Percentiles rank a stretch among this genome's conserved stretches.
Conservation (phyloP, 2,888 invertebrate species). For the Amiota minor region DNA sequence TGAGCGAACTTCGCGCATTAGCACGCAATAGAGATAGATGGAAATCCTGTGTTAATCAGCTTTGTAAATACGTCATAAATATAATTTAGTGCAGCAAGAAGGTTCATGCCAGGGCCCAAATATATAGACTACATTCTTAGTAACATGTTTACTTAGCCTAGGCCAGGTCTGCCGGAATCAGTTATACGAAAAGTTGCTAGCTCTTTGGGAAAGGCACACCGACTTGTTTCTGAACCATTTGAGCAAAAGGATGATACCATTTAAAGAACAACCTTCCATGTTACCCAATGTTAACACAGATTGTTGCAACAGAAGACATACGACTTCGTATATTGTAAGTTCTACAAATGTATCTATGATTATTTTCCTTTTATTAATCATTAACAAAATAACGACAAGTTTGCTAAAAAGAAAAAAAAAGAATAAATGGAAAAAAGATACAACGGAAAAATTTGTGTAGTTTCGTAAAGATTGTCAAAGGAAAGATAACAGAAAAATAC, state of each 20-base stretch:
- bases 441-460: background rate
- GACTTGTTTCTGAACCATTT: background rate
- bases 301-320: background rate
- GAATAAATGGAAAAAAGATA: background rate
- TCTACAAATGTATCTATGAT: background rate
- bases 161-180: background rate
- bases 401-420: slow-evolving; percentile 3
- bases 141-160: background rate
- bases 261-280: background rate
- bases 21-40: no score
- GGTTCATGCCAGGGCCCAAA: background rate
- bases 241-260: background rate
- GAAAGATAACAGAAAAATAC: background rate
- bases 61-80: no score
- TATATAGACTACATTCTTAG: background rate
- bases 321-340: background rate
- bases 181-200: background rate
- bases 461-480: no score
- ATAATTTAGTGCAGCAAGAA: no score
- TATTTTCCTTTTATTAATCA: slow-evolving; percentile 4
- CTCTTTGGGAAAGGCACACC: background rate
- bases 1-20: no score
- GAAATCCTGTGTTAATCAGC: no score
- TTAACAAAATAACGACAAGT: background rate
- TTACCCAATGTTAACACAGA: background rate